Base-by-base conservation (phyloP, 2,888 invertebrate genomes). In the Archips crataeganus region DNA sequence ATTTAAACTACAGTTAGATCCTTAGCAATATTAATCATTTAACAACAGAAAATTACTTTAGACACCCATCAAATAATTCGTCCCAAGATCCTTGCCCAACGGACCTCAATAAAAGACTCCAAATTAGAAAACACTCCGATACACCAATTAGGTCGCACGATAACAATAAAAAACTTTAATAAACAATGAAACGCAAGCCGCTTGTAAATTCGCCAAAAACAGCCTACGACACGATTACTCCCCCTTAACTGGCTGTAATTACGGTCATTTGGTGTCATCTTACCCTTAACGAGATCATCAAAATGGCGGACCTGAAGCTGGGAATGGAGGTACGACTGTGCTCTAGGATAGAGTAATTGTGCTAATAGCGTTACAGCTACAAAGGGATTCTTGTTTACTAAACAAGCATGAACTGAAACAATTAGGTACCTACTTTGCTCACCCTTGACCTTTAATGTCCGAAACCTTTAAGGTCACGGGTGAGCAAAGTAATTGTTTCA, bases 261-360 rank as follows among this genome's bases (percentile, higher is more conserved):
- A 91, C 90, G 87, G 91, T 88, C 90, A 90, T 93, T 93, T 81
- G 86, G 92, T 92, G 91, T 93, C 92, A 90, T 92, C 92, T 92
- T 90, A 87, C 90, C 88, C 87, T 88, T 93, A 93, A 93, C 89
- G 89, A 88, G 90, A 71, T 76, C 68, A 74, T 78, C 78, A 78
- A 76, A 75, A 76, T 74, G 76, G 77, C 78, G 49, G 70, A 23
- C 71, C 23, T 65, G 62, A 60, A 71, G 57, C 59, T 62, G 8
- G 64, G 65, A 60, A 69, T 54, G 42, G 42, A 10, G 67, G 62
- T 36, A 47, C 47, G 34, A 49, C 34, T 49, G 61, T 36, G 60
- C n/a, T 32, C 51, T 5, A 54, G 6, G 51, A 60, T 15, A 39
- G 15, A 6, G 32, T 39, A 39, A 39, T 39, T 39, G 34, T 49